phyloP scores from a whole-genome alignment of 2,113 vertebrate species.

The Misgurnus mizolepis region DNA sequence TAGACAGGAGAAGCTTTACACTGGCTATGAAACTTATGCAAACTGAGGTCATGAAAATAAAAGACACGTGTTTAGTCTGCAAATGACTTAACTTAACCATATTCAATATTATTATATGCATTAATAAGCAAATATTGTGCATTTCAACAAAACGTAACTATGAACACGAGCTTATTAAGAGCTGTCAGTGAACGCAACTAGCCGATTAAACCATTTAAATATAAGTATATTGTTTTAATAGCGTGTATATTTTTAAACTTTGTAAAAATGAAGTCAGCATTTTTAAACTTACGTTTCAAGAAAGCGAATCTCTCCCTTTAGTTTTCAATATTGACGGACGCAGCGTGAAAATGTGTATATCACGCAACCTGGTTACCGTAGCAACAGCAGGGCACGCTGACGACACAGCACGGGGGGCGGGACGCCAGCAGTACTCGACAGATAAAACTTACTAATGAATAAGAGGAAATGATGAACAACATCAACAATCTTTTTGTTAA shows the following conservation, averaged over 20 bases:
- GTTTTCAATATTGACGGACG: too few relatives aligned
- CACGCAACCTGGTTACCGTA: not conserved
- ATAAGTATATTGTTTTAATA: too few relatives aligned
- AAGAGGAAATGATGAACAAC: not conserved
- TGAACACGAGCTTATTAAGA: not conserved
- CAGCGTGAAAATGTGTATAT: not conserved
- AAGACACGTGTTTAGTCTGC: not conserved
- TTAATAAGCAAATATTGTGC: not conserved
- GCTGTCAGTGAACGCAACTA: not conserved
- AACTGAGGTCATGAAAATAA: not conserved
- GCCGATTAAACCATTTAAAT: too few relatives aligned
- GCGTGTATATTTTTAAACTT: not conserved
- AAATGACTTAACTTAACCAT: not conserved
- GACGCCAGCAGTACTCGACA: not conserved
- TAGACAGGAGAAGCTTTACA: not conserved
- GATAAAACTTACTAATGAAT: not conserved
- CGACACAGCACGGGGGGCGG: not conserved
- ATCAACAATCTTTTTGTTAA: not conserved
- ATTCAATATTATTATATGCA: not conserved
- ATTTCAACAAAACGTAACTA: not conserved
- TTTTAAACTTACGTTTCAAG: constrained; percentile 3
- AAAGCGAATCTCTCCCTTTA: not conserved
- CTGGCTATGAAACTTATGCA: too few relatives aligned
- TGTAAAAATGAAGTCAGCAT: too few relatives aligned
- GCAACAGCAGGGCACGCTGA: not conserved